Evolutionary conservation across 2,888 invertebrate species (phyloP).

Genomic region (Neuroscelio doddi): DNA sequence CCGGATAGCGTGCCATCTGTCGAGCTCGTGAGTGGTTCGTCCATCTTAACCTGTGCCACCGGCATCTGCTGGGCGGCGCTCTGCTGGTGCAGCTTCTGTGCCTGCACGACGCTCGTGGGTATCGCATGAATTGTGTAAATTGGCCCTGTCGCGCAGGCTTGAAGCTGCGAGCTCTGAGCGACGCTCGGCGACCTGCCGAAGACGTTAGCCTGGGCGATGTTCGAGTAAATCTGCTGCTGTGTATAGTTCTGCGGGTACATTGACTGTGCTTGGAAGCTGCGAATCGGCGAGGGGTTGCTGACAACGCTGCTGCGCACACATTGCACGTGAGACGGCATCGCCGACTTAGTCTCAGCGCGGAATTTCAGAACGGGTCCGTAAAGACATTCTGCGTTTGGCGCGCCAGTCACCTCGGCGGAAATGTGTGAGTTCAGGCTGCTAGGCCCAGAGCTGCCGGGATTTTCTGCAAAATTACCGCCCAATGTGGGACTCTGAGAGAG

Average conservation of each 20-base stretch:
- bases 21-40: slow-evolving; percentile 59
- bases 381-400: slow-evolving; percentile 58
- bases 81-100: slow-evolving; percentile 60
- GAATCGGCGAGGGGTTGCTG: slow-evolving; percentile 53
- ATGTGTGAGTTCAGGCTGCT: slow-evolving; percentile 22
- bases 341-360: slow-evolving; percentile 57
- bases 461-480: slow-evolving; percentile 60
- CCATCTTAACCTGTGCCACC: slow-evolving; percentile 50
- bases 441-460: slow-evolving; percentile 35
- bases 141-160: slow-evolving; percentile 44
- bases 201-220: slow-evolving; percentile 40
- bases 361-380: slow-evolving; percentile 70
- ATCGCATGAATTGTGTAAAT: slow-evolving; percentile 63
- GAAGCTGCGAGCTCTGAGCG: slow-evolving; percentile 47
- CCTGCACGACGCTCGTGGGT: slow-evolving; percentile 57
- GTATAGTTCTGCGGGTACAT: slow-evolving; percentile 62
- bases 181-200: slow-evolving; percentile 18
- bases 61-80: slow-evolving; percentile 17
- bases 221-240: slow-evolving; percentile 67
- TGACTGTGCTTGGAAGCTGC: slow-evolving; percentile 53
- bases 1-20: slow-evolving; percentile 61
- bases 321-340: slow-evolving; percentile 52
- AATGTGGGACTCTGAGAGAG: slow-evolving; percentile 65
- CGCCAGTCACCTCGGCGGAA: slow-evolving; percentile 29
- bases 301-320: slow-evolving; percentile 52